Percentiles rank a stretch among this genome's conserved stretches.
phyloP scores from a whole-genome alignment of 2,888 invertebrate genomes.

The Geotrupes spiniger region DNA sequence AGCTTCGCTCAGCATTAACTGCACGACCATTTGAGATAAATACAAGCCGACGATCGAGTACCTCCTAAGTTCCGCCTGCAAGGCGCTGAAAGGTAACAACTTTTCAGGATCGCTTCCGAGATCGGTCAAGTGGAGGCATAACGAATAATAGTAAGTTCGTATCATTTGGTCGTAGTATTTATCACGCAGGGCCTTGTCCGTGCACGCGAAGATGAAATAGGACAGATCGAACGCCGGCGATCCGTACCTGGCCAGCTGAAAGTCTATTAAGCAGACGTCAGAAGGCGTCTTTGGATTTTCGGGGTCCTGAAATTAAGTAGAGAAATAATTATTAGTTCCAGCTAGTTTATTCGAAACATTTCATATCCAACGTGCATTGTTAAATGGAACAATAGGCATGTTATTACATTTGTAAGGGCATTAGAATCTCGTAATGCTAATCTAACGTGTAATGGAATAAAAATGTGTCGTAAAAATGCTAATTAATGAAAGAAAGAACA shows the following conservation, averaged over 20 bases:
- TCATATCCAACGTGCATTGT: no score
- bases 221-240: constrained; percentile 17
- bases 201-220: constrained; percentile 17
- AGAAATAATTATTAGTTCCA: no score
- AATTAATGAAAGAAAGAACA: no score
- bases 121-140: constrained; percentile 28
- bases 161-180: constrained; percentile 13
- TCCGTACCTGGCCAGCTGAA: constrained; percentile 13
- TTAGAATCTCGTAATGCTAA: no score
- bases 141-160: constrained; percentile 34
- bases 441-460: no score
- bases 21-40: constrained; percentile 27
- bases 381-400: no score
- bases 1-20: constrained; percentile 32
- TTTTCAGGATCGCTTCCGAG: constrained; percentile 33
- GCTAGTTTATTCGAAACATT: no score
- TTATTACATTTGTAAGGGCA: no score
- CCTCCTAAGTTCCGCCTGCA: constrained; percentile 32
- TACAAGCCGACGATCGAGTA: constrained; percentile 32
- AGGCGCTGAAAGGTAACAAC: constrained; percentile 33
- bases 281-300: not conserved
- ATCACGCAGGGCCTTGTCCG: constrained; percentile 9
- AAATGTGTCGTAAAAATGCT: no score
- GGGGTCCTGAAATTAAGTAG: constrained; percentile 2
- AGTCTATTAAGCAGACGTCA: constrained; percentile 16